These are phyloP conservation scores for Sapajus apella DNA, from an alignment of 2,113 vertebrate species.

Conservation along the genomic window DNA sequence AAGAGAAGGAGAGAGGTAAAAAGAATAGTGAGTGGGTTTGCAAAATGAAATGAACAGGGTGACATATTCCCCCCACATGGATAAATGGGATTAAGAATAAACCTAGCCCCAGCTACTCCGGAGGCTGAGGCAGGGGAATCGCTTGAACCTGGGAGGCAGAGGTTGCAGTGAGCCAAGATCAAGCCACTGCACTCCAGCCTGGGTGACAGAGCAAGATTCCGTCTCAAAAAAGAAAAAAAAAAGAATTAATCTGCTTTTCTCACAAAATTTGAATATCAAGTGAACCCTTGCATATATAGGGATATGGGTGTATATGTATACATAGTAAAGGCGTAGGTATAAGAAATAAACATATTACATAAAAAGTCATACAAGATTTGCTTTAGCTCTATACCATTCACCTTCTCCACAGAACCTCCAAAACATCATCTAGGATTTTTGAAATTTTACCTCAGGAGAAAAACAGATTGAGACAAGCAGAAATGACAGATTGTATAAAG, in stretches of 20 bases:
- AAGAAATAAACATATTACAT: slow-evolving; percentile 14
- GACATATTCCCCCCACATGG: slow-evolving; percentile 40
- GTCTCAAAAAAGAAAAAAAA: too few species aligned
- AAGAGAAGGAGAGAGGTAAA: not conserved
- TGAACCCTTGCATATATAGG: not conserved
- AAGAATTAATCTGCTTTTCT: slow-evolving; percentile 7
- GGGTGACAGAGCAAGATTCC: too few species aligned
- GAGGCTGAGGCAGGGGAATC: too few species aligned
- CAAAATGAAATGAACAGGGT: slow-evolving; percentile 51
- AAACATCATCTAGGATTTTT: not conserved
- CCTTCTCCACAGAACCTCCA: not conserved
- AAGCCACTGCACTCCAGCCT: too few species aligned
- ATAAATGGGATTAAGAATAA: not conserved
- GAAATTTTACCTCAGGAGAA: slow-evolving; percentile 36
- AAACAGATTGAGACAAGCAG: not conserved
- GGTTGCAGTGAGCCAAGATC: too few species aligned
- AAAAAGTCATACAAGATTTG: not conserved
- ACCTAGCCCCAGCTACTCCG: too few species aligned
- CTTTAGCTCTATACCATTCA: not conserved
- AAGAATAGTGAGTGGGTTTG: slow-evolving; percentile 58
- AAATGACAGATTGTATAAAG: not conserved
- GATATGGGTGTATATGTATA: not conserved
- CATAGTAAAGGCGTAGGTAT: not conserved
- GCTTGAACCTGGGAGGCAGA: too few species aligned
- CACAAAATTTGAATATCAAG: not conserved